Evolutionary conservation across 2,113 vertebrate genomes (phyloP).

Genomic region (Nansenia antarctica): DNA sequence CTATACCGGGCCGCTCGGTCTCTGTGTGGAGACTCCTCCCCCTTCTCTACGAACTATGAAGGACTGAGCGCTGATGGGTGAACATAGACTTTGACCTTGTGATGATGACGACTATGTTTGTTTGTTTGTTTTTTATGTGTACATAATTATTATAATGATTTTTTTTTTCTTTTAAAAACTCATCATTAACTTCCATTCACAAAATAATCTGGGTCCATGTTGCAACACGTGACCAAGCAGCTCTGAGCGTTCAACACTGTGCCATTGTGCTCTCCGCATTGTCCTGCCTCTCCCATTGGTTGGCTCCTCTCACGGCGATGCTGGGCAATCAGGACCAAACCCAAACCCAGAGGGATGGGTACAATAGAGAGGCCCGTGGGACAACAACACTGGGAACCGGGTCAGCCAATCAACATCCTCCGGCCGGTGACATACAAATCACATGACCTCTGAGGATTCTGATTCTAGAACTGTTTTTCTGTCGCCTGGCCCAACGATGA

Average conservation of each 20-base stretch:
- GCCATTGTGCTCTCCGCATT: slow-evolving; percentile 21
- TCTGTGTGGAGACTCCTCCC: slow-evolving; percentile 1
- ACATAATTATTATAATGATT: slow-evolving; percentile 35
- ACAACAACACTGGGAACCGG: slow-evolving; percentile 1
- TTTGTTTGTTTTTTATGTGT: too few relatives aligned
- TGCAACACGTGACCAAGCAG: not conserved
- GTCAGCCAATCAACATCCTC: slow-evolving; percentile 17
- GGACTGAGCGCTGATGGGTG: slow-evolving; percentile 36
- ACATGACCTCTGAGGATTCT: slow-evolving; percentile 26
- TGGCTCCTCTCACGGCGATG: slow-evolving; percentile 5
- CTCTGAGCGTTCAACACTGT: slow-evolving; percentile 3
- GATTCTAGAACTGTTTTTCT: slow-evolving; percentile 8
- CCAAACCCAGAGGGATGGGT: not conserved
- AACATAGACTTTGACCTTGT: slow-evolving; percentile 7
- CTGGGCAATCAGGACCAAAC: slow-evolving; percentile 25
- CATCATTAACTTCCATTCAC: not conserved
- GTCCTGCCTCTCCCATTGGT: not conserved
- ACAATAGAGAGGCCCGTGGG: not conserved
- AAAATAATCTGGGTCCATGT: not conserved
- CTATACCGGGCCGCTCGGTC: not conserved
- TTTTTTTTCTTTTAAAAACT: slow-evolving; percentile 2
- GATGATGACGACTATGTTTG: not conserved
- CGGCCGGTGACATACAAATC: slow-evolving; percentile 28
- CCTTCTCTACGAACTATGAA: slow-evolving; percentile 26
- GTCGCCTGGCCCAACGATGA: not conserved